phyloP scores from a whole-genome alignment of 2,888 invertebrate genomes.

The Troilus luridus region DNA sequence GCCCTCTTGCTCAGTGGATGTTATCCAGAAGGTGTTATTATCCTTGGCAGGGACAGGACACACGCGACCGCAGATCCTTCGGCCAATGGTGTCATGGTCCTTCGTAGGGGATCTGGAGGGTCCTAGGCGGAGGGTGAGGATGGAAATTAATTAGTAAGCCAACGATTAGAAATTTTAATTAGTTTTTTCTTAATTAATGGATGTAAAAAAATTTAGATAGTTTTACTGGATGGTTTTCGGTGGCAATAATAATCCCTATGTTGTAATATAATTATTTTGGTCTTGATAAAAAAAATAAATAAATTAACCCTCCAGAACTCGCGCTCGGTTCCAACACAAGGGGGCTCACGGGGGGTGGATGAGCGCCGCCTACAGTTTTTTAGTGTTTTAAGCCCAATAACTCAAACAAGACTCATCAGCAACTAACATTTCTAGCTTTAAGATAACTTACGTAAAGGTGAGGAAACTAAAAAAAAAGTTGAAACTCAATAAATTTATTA shows the following conservation, averaged over 20 bases:
- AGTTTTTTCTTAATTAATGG: background rate
- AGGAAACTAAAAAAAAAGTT: too few relatives aligned
- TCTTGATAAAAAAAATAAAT: background rate
- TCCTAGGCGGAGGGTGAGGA: background rate
- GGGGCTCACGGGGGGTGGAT: too few relatives aligned
- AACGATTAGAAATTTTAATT: background rate
- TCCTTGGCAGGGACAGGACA: background rate
- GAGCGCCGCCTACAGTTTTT: too few relatives aligned
- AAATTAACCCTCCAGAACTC: too few relatives aligned
- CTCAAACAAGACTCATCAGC: too few relatives aligned
- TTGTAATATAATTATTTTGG: background rate
- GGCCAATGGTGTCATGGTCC: background rate
- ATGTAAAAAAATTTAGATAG: background rate
- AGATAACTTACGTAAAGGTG: too few relatives aligned
- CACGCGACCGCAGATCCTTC: slow-evolving; percentile 8
- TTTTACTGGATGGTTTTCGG: background rate
- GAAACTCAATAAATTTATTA: too few relatives aligned
- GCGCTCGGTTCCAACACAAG: too few relatives aligned
- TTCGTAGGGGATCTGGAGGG: background rate
- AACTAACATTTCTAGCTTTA: too few relatives aligned
- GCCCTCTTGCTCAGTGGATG: background rate
- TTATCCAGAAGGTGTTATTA: background rate
- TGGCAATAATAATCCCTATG: background rate
- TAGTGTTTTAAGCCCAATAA: too few relatives aligned
- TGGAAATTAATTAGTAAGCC: background rate